Percentiles rank a stretch among this genome's conserved stretches.
Evolutionary conservation across 2,888 invertebrate genomes (phyloP).

Genomic region (Rhingia rostrata): DNA sequence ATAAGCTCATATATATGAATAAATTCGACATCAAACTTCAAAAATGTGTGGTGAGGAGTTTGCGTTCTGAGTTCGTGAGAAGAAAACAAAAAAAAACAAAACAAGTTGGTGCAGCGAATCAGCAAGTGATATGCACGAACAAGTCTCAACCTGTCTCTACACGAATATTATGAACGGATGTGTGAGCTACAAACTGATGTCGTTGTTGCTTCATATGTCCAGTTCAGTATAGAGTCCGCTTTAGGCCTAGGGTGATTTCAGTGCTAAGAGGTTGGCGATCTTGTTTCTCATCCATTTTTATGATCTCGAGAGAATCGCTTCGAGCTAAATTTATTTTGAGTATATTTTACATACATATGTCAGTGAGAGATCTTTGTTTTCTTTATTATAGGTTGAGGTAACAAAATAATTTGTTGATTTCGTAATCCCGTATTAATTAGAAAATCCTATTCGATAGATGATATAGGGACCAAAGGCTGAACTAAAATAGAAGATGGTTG

Average conservation of each 20-base stretch:
- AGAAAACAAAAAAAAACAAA: not conserved
- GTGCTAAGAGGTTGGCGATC: slow-evolving; percentile 30
- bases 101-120: not conserved
- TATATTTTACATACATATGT: too few species aligned
- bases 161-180: not conserved
- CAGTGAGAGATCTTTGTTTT: too few species aligned
- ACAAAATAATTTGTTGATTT: too few species aligned
- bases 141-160: not conserved
- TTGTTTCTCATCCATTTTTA: slow-evolving; percentile 30
- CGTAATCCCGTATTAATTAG: too few species aligned
- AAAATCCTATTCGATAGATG: too few species aligned
- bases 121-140: not conserved
- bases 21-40: slow-evolving; percentile 17
- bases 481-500: too few species aligned
- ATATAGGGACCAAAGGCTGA: too few species aligned
- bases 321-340: too few species aligned
- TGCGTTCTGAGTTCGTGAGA: too few species aligned
- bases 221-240: not conserved
- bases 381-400: too few species aligned
- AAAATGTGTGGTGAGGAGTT: not conserved
- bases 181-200: not conserved
- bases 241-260: slow-evolving; percentile 10
- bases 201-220: slow-evolving; percentile 1
- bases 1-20: slow-evolving; percentile 3
- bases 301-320: slow-evolving; percentile 21